Base-by-base conservation (phyloP, 2,113 vertebrate genomes). In the Hemicordylus capensis region DNA sequence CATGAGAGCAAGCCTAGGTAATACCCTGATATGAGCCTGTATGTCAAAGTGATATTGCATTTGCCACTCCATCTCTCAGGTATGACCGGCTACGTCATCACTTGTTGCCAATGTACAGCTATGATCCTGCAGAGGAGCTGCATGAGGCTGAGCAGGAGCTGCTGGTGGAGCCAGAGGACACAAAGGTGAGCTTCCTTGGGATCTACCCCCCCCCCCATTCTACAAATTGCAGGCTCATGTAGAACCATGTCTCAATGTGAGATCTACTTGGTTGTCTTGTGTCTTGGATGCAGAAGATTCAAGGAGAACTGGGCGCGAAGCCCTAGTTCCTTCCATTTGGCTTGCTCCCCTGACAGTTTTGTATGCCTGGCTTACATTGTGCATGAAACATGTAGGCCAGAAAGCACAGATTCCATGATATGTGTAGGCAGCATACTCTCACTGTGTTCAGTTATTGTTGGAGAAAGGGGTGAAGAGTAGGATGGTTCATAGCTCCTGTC, bases 41-140 rank as follows among this genome's bases (percentile, higher is more conserved):
- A 28, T 76, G 34, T 24, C 14, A 28, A 54, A 39, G n/a, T 34
- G 42, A 14, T 34, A 5, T 48, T 22, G 22, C 34, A 48, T 70
- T 37, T 59, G 31, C 5, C 51, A 46, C 59, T 81, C 37, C 51
- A 1, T 24, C 34, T 85, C 15, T 79, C 89, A 99, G 98, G 92
- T 96, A 97, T 24, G 98, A 99, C 93, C 93, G 97, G 61, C 96
- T 99, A 28, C 97, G 98, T 6, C 98, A 99, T 93, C 98, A 99
- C 87, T 94, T 99, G 91, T 96, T 99, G 51, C 98, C 98, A 26
- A 96, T 99, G 90, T 99, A 99, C 88, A 97, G 98, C 17, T 99
- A 99, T 0, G 98, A 99, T 94, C 98, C 98, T 0, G 96, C 98
- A 0, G 98, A 99, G 90, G 98, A 99, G 83, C 94, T 98, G 11